Conservation (phyloP, 1,140 invertebrate species). For the Ips typographus region DNA sequence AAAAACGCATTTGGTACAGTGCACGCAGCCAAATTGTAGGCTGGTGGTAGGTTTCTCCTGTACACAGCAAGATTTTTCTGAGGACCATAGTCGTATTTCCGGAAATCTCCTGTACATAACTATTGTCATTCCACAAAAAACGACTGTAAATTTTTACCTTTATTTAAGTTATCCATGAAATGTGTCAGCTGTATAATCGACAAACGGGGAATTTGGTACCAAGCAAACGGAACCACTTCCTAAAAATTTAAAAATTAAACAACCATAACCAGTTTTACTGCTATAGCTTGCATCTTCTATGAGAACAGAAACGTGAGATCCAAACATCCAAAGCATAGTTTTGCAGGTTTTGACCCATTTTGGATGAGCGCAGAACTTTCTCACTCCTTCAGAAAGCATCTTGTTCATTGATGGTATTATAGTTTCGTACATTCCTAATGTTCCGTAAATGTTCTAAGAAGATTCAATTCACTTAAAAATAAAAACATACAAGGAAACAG, state of each 20-base stretch:
- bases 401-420: neutral
- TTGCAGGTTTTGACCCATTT: neutral
- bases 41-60: conserved; percentile 13
- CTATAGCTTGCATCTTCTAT: conserved; percentile 12
- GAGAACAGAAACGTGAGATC: neutral
- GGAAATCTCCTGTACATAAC: conserved; percentile 13
- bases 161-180: conserved; percentile 20
- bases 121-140: too few relatives aligned
- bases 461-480: neutral
- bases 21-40: conserved; percentile 14
- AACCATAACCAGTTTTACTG: too few relatives aligned
- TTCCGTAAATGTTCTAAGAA: conserved; percentile 5
- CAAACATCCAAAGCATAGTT: neutral
- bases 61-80: conserved; percentile 20
- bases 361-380: neutral
- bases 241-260: conserved; percentile 4
- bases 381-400: neutral
- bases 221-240: conserved; percentile 10
- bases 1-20: conserved; percentile 19
- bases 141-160: conserved; percentile 2
- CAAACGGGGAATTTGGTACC: neutral
- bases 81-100: conserved; percentile 26
- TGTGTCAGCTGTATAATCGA: conserved; percentile 6
- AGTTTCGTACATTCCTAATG: neutral
- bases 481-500: neutral